phyloP scores from a whole-genome alignment of 2,113 vertebrate genomes.

The Thamnophis sirtalis region DNA sequence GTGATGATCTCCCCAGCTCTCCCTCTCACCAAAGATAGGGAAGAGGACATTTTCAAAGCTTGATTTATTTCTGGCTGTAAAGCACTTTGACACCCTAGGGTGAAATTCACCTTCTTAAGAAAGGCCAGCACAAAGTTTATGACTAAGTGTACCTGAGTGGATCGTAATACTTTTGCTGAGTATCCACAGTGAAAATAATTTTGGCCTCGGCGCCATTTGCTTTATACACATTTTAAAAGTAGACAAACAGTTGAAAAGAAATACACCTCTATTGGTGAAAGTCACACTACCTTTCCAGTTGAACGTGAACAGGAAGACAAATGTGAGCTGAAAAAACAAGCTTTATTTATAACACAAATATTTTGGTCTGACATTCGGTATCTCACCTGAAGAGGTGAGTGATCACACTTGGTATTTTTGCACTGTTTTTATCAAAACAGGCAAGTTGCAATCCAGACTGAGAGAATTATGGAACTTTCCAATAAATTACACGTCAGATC shows the following conservation, averaged over 20 bases:
- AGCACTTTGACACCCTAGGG: conserved; percentile 11
- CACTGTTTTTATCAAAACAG: background rate
- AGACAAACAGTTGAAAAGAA: background rate
- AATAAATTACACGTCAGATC: background rate
- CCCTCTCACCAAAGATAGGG: background rate
- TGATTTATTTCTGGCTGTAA: conserved; percentile 22
- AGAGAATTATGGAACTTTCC: background rate
- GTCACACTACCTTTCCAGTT: background rate
- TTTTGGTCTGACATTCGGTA: background rate
- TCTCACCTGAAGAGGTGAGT: background rate
- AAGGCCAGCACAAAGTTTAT: conserved; percentile 23
- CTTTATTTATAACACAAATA: background rate
- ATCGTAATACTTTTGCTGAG: background rate
- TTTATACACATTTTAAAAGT: background rate
- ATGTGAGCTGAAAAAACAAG: background rate
- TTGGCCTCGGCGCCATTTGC: background rate
- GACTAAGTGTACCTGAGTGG: conserved; percentile 15
- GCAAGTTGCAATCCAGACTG: background rate
- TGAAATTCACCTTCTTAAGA: conserved; percentile 19
- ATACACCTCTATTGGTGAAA: background rate
- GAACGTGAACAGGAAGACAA: background rate
- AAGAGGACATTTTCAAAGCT: conserved; percentile 2
- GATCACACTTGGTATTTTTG: background rate
- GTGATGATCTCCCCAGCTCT: background rate
- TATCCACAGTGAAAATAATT: background rate